Percentiles rank a stretch among this genome's conserved stretches.
These are phyloP conservation scores for Chiloscyllium plagiosum DNA, from an alignment of 2,113 vertebrate species.

Conservation along the genomic window DNA sequence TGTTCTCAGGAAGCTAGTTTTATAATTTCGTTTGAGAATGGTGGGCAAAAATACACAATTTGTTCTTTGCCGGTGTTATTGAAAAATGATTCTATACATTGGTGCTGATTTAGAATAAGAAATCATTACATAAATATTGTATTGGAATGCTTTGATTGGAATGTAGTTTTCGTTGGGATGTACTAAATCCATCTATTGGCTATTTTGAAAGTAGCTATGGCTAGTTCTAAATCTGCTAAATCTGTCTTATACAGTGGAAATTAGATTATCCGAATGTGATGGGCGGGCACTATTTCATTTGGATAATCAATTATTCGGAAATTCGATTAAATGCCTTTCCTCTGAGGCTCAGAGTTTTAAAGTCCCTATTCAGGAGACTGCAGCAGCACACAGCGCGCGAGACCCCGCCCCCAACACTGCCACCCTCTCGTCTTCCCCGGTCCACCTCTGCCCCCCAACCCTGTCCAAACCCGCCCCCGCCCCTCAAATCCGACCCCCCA, in stretches of 20 bases:
- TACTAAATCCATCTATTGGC: neutral
- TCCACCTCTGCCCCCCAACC: no score
- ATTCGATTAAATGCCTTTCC: no score
- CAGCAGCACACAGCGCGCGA: no score
- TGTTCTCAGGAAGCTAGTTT: neutral
- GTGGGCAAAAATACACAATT: neutral
- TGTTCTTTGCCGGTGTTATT: neutral
- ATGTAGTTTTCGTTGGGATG: neutral
- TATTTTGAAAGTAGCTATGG: neutral
- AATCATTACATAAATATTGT: neutral
- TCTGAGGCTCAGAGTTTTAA: no score
- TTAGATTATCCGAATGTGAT: no score
- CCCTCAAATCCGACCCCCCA: no score
- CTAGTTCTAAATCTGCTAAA: neutral
- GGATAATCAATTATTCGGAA: no score
- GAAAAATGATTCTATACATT: neutral
- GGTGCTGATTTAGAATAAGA: neutral
- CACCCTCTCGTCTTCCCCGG: no score
- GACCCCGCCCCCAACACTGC: no score
- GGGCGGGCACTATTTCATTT: no score
- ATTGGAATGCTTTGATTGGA: neutral
- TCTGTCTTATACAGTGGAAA: neutral
- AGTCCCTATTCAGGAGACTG: no score
- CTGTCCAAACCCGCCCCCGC: no score
- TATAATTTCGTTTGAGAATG: neutral